Evolutionary conservation across 2,888 invertebrate species (phyloP), one percentile per base, ranked within the genome.

Genomic region (Megamerina dolium): DNA sequence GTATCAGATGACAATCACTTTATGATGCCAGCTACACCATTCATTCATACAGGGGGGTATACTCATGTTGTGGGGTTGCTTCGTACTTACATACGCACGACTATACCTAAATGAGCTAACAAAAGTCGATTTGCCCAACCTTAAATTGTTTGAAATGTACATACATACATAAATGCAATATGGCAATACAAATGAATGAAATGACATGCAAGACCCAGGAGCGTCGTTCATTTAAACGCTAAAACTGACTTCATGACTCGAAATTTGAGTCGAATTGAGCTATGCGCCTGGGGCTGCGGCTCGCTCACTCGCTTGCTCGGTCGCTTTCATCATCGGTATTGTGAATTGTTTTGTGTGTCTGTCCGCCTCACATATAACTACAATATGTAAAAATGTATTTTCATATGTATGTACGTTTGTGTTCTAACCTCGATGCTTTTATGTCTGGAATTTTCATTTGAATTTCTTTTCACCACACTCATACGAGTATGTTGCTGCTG

Each of bases 161-260:
- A n/a, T n/a, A n/a, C n/a, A n/a, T 41, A 46, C 38, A 46, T 46
- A 43, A 46, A 38, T 36, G 42, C 38, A 42, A 42, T 38, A 46
- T 38, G 36, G 35, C 46, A 41, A 34, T 26, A 41, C 29, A 45
- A 34, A 26, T 12, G 36, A 39, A 21, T 34, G 36, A 39, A 36
- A 32, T 36, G 35, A 39, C 41, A 37, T n/a, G n/a, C n/a, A n/a
- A n/a, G n/a, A 38, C 36, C 36, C 41, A 41, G 41, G 39, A 38
- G 44, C 44, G 44, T 44, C 37, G 16, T 21, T 40, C 14, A n/a
- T 20, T 37, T 37, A 37, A 26, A 35, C 21, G 35, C 21, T 17
- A 20, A 21, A 12, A 17, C 34, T 19, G 18, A 34, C 35, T 35
- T 21, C 35, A 35, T 21, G 35, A 35, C 35, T 21, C 14, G 35